phyloP scores from a whole-genome alignment of 2,888 invertebrate genomes.

The Thereva unica region DNA sequence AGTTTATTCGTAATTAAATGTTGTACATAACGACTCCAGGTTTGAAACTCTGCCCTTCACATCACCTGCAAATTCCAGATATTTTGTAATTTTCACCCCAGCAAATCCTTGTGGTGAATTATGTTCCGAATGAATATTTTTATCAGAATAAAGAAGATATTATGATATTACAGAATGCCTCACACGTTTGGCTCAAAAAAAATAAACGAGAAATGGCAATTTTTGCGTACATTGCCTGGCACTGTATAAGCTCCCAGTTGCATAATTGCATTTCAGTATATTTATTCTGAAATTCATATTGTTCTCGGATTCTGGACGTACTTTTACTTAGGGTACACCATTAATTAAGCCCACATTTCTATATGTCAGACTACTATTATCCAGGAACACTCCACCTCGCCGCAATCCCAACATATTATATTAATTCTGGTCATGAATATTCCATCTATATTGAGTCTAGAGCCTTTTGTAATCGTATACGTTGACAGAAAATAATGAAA shows the following conservation, averaged over 20 bases:
- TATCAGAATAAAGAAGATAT: too few relatives aligned
- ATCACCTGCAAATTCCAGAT: too few relatives aligned
- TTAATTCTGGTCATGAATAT: slow-evolving; percentile 14
- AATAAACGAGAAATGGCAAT: background rate
- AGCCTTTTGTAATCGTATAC: slow-evolving; percentile 34
- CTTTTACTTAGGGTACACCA: slow-evolving; percentile 16
- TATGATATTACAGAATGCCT: too few relatives aligned
- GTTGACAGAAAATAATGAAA: slow-evolving; percentile 35
- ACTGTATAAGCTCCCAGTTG: slow-evolving; percentile 12
- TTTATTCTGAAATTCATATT: slow-evolving; percentile 30
- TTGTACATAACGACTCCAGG: too few relatives aligned
- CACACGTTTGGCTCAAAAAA: too few relatives aligned
- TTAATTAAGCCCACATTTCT: slow-evolving; percentile 24
- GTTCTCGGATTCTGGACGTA: background rate
- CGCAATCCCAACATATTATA: slow-evolving; percentile 17
- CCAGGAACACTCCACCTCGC: background rate
- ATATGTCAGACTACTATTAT: slow-evolving; percentile 10
- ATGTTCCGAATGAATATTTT: too few relatives aligned
- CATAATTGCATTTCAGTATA: slow-evolving; percentile 32
- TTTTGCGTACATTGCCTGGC: background rate
- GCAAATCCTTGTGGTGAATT: too few relatives aligned
- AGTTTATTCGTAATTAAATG: too few relatives aligned
- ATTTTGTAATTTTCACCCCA: too few relatives aligned
- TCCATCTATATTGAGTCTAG: slow-evolving; percentile 9
- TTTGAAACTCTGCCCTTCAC: too few relatives aligned